These are phyloP conservation scores for Drosophila kambysellisi DNA, from an alignment of 2,888 invertebrate species.

Conservation along the genomic window DNA sequence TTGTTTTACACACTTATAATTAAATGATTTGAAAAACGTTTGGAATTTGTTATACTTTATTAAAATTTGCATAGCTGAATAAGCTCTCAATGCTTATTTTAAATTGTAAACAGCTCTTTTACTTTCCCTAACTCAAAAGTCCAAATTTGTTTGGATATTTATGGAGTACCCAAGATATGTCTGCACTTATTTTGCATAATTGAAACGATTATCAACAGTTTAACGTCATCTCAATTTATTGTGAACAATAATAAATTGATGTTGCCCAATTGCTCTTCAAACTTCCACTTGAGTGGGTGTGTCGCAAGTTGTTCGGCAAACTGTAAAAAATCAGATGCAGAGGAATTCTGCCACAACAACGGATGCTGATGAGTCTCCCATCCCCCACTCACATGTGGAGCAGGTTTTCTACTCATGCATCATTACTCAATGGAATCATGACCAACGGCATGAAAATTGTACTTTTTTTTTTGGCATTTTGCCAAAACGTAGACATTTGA, in stretches of 20 bases:
- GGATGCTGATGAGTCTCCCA: neutral
- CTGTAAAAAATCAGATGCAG: conserved; percentile 48
- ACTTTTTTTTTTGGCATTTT: conserved; percentile 30
- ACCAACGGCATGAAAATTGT: conserved; percentile 41
- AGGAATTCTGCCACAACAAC: conserved; percentile 8
- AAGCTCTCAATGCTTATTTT: neutral
- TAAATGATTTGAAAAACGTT: neutral
- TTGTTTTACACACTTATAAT: neutral
- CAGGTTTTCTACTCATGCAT: neutral
- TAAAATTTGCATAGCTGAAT: neutral
- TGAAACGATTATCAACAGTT: neutral
- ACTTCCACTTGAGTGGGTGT: conserved; percentile 1
- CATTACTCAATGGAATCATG: conserved; percentile 18
- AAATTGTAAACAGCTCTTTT: neutral
- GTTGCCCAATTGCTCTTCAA: conserved; percentile 39
- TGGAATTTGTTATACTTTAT: neutral
- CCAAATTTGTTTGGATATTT: neutral
- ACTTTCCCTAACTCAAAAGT: neutral
- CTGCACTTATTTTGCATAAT: neutral
- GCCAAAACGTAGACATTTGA: conserved; percentile 41
- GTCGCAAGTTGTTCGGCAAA: no score
- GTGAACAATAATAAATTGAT: conserved; percentile 18
- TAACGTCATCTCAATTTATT: neutral
- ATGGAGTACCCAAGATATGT: neutral
- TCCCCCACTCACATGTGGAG: neutral